Evolutionary conservation across 2,113 vertebrate genomes (phyloP), one percentile per base, ranked within the genome.

Genomic region (Gavia stellata): DNA sequence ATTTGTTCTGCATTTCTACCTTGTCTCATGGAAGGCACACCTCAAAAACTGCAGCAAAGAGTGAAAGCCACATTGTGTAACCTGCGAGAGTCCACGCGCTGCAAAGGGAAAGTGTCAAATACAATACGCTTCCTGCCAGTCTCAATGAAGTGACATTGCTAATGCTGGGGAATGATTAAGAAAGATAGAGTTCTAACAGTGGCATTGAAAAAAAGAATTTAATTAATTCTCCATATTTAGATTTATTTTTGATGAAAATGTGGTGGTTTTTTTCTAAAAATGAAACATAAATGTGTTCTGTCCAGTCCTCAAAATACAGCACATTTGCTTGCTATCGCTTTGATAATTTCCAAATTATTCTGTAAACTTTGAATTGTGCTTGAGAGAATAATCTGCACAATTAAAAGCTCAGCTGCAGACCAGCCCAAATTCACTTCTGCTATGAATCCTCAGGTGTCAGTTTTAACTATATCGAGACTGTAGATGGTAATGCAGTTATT

Each of bases 201-300:
- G 23, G 47, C 18, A 26, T 29, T 8, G 8, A 3, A 59, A 67
- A 77, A 68, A 29, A 55, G 18, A 38, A 33, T 4, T 17, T 63
- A 81, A 59, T 45, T 44, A 59, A 34, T 59, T 88, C 5, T 55
- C 56, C 3, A 38, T 33, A 6, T 24, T 49, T 45, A 84, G 31
- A 52, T 56, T 59, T 29, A 40, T 21, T 91, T 88, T 90, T 73
- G 3, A 71, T 40, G 17, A 63, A 78, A 79, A 67, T 10, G 4
- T 18, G 16, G 17, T 5, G 4, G 0, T 1, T n/a, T 2, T 2
- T 9, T 70, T 63, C 66, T 14, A n/a, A 74, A 81, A 82, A 56
- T 44, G 6, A 71, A 49, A 56, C 12, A 9, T 5, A 71, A 33
- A 5, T 26, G 13, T 53, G 12, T 31, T 88, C 72, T 91, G 29